Evolutionary conservation across 2,113 vertebrate species (phyloP).

Genomic region (Astur gentilis): DNA sequence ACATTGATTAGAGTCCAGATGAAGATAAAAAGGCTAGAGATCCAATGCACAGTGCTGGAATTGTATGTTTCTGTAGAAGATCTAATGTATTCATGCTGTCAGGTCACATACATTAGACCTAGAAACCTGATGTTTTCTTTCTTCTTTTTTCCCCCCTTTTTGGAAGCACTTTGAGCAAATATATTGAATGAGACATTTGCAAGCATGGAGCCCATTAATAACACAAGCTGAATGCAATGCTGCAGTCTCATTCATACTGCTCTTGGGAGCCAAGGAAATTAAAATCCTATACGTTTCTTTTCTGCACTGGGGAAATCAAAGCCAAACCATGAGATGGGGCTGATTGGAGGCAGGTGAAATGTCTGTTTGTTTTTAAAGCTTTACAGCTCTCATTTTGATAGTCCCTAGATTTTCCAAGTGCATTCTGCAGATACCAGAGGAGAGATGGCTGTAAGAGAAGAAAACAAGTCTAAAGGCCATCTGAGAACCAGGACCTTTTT

Average conservation of each 20-base stretch:
- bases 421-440: neutral
- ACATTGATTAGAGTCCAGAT: constrained; percentile 29
- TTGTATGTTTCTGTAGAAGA: constrained; percentile 17
- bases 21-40: constrained; percentile 24
- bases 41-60: neutral
- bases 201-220: constrained; percentile 59
- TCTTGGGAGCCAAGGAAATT: constrained; percentile 47
- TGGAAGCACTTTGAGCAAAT: constrained; percentile 24
- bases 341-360: constrained; percentile 65
- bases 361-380: constrained; percentile 46
- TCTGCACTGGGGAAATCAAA: constrained; percentile 54
- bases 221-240: neutral
- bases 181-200: constrained; percentile 52
- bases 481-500: neutral
- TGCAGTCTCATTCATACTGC: constrained; percentile 16
- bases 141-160: neutral
- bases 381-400: neutral
- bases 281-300: constrained; percentile 29
- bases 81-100: constrained; percentile 37
- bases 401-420: neutral
- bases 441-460: neutral
- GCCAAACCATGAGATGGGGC: constrained; percentile 24
- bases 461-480: neutral
- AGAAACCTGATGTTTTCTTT: constrained; percentile 38
- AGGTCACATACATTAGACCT: constrained; percentile 43